These are phyloP conservation scores for Podotricha telesiphe DNA, from an alignment of 2,888 invertebrate genomes.

Conservation along the genomic window DNA sequence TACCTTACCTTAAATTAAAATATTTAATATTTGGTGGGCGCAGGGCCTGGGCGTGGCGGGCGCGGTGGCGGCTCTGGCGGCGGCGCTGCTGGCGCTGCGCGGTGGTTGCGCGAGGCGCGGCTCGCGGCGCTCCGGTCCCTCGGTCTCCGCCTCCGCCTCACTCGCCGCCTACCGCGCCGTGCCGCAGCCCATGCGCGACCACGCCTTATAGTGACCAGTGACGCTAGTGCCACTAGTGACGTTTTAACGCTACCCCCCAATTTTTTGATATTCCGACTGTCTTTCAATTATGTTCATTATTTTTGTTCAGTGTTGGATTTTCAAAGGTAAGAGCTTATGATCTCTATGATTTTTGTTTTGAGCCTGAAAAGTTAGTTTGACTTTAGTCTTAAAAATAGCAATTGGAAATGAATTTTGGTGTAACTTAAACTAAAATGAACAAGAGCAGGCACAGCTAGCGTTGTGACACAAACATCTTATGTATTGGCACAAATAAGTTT, in stretches of 20 bases:
- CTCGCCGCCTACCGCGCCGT: constrained; percentile 56
- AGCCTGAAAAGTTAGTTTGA: neutral
- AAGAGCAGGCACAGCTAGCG: neutral
- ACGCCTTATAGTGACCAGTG: constrained; percentile 68
- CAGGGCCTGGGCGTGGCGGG: constrained; percentile 49
- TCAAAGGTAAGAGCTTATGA: neutral
- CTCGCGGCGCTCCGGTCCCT: constrained; percentile 37
- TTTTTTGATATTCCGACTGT: neutral
- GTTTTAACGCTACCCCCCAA: neutral
- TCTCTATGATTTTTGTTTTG: neutral
- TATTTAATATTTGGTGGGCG: too few relatives aligned
- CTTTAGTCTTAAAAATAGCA: neutral
- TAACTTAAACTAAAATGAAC: neutral
- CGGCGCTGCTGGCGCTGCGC: constrained; percentile 55
- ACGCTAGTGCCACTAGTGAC: neutral
- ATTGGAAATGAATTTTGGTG: neutral
- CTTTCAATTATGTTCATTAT: neutral
- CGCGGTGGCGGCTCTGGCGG: constrained; percentile 25
- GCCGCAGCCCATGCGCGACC: constrained; percentile 54
- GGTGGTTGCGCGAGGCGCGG: constrained; percentile 50
- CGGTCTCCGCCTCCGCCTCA: constrained; percentile 44
- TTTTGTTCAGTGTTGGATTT: neutral
- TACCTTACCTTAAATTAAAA: too few relatives aligned
- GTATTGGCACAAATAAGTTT: constrained; percentile 26
- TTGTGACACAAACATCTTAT: neutral